A percentile compares a stretch with the other conserved stretches of the same genome.
Conservation (phyloP, 2,113 vertebrate genomes). For the Menidia beryllina region DNA sequence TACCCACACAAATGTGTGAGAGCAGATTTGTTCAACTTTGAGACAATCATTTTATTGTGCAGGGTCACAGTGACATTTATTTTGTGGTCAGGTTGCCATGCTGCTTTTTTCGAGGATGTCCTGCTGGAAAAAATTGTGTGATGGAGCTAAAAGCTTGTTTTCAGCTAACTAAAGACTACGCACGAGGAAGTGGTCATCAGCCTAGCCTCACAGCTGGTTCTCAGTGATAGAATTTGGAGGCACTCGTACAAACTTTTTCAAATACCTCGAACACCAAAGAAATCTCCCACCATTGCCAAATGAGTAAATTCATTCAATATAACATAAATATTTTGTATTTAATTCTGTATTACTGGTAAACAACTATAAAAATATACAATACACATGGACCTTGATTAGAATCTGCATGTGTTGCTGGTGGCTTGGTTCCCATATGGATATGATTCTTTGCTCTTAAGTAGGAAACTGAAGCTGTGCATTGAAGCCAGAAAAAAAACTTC, state of each 20-base stretch:
- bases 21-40: no score
- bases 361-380: not conserved
- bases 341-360: not conserved
- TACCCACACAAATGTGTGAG: no score
- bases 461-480: not conserved
- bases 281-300: no score
- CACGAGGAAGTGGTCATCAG: not conserved
- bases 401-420: no score
- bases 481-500: not conserved
- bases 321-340: not conserved
- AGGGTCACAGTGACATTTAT: constrained; percentile 39
- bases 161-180: not conserved
- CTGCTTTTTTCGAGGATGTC: not conserved
- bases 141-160: not conserved
- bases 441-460: not conserved
- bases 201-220: not conserved
- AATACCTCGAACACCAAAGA: not conserved
- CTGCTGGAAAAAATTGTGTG: not conserved
- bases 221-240: not conserved
- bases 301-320: no score
- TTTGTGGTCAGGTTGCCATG: constrained; percentile 27
- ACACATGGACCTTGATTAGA: not conserved
- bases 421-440: not conserved
- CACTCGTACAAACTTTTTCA: not conserved
- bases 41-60: no score